Base-by-base conservation (phyloP, 92 coral and sea anemone genomes). In the Muricea muricata region DNA sequence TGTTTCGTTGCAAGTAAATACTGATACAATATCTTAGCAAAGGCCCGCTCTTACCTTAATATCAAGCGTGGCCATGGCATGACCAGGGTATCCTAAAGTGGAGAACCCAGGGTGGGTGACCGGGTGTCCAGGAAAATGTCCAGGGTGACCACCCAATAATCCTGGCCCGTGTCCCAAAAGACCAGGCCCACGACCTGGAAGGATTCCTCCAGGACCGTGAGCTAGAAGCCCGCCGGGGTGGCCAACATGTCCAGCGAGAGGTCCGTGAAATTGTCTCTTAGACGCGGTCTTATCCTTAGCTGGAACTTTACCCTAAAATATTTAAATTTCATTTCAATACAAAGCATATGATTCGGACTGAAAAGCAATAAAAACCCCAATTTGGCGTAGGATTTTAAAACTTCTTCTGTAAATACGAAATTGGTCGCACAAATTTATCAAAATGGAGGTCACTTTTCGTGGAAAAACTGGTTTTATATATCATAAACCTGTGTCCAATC, bases 81-180 rank as follows among this genome's bases (percentile, higher is more conserved):
- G 99, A 2, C 98, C 98, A 2, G 99, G 99, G 72, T 84, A 97
- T 9, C 99, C 99, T 47, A 97, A 89, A 47, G 98, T 97, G 0
- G 99, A 90, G 72, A 97, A 97, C 21, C 99, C 99, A 6, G 99
- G 99, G 50, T 93, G 99, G 6, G 99, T 97, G 87, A 97, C 91
- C 35, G 99, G 98, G 70, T 95, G 99, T 34, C 99, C 60, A 9
- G 60, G 60, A 1, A 23, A 23, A 52, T 52, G 60, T 52, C 80
- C 80, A 4, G 13, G 25, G 3, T 11, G 14, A 1, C 58, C 58
- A 45, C 50, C 50, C 15, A 45, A 12, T 17, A 45, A 9, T 45
- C 60, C 60, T 2, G 60, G 23, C 18, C 60, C 60, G 20, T 52
- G 60, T 20, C 60, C 80, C 35, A 48, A 10, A 13, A 75, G 40